A percentile compares a stretch with the other conserved stretches of the same genome.
Evolutionary conservation across 2,797 vertebrate species (phyloP).

Genomic region (Rhinichthys osculus): DNA sequence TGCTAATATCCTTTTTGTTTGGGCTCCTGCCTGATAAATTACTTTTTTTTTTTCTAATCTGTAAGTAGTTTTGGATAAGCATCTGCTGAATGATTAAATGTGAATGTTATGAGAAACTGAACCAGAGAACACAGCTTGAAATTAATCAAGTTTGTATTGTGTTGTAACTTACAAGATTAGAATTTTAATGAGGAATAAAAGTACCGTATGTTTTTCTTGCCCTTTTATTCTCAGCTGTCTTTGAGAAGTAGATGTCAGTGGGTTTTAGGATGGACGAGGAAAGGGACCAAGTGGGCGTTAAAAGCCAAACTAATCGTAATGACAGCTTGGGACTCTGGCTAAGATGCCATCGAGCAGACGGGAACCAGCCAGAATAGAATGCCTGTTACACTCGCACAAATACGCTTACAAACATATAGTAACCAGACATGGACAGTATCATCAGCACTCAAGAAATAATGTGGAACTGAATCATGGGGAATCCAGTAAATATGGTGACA

Average conservation of each 20-base stretch:
- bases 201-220: slow-evolving; percentile 68
- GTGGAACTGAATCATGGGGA: slow-evolving; percentile 24
- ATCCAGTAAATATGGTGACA: slow-evolving; percentile 22
- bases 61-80: slow-evolving; percentile 1
- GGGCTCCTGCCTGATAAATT: background rate
- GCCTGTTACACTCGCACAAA: slow-evolving; percentile 4
- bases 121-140: background rate
- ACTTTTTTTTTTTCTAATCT: background rate
- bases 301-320: slow-evolving; percentile 39
- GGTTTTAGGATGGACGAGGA: slow-evolving; percentile 75
- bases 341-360: slow-evolving; percentile 19
- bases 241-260: slow-evolving; percentile 69
- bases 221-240: slow-evolving; percentile 72
- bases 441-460: slow-evolving; percentile 44
- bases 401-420: slow-evolving; percentile 12
- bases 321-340: slow-evolving; percentile 37
- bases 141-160: slow-evolving; percentile 1
- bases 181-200: slow-evolving; percentile 60
- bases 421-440: slow-evolving; percentile 15
- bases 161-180: slow-evolving; percentile 27
- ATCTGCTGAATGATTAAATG: background rate
- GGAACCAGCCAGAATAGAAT: slow-evolving; percentile 9
- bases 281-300: slow-evolving; percentile 49
- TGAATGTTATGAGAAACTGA: background rate
- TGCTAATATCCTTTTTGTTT: background rate